phyloP scores from a whole-genome alignment of 2,888 invertebrate species.

The Pyrrhosoma nymphula region DNA sequence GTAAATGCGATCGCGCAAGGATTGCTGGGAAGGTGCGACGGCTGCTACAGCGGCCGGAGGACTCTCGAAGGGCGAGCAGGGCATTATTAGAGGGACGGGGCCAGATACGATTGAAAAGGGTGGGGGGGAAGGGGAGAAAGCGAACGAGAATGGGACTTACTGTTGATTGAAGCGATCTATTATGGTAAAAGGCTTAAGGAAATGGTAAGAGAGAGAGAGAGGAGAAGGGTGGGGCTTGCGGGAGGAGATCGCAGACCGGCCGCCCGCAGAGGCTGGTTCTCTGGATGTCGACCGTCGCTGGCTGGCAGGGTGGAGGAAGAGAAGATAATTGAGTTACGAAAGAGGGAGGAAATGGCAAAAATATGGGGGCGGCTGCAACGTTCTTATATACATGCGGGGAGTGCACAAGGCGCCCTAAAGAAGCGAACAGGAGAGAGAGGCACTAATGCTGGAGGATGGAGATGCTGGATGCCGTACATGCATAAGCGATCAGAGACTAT shows the following conservation, averaged over 20 bases:
- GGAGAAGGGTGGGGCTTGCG: neutral
- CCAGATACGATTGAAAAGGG: neutral
- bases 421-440: neutral
- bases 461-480: neutral
- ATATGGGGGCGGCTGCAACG: neutral
- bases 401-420: neutral
- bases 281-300: too few relatives aligned
- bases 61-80: neutral
- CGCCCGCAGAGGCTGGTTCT: neutral
- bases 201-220: neutral
- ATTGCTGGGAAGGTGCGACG: neutral
- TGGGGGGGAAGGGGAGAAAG: neutral
- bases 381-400: too few relatives aligned
- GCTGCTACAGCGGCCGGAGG: neutral
- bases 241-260: neutral
- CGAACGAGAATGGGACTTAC: neutral
- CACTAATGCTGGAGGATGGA: neutral
- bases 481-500: neutral
- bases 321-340: conserved; percentile 37
- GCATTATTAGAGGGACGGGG: neutral
- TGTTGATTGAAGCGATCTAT: conserved; percentile 60
- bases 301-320: neutral
- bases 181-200: conserved; percentile 35
- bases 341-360: conserved; percentile 32
- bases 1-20: neutral